Evolutionary conservation across 2,113 vertebrate species (phyloP).

Genomic region (Macrotis lagotis): DNA sequence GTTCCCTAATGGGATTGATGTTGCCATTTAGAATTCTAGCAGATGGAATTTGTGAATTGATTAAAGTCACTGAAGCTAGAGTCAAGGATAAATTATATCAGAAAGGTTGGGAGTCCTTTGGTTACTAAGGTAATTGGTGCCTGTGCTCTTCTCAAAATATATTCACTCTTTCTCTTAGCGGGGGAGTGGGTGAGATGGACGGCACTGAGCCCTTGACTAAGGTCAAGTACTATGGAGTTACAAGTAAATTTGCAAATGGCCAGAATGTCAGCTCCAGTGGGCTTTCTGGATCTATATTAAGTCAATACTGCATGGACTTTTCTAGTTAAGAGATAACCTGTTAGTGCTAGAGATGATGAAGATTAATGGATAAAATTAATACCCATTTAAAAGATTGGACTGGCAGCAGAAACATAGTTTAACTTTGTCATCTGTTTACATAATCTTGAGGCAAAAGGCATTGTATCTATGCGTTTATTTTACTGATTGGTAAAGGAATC

Average conservation of each 20-base stretch:
- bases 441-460: neutral
- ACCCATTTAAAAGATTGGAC: conserved; percentile 16
- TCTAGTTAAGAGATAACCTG: neutral
- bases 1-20: conserved; percentile 53
- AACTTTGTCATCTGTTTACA: conserved; percentile 10
- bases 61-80: conserved; percentile 25
- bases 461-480: neutral
- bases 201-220: neutral
- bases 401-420: neutral
- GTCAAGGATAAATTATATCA: neutral
- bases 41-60: conserved; percentile 41
- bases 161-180: conserved; percentile 4
- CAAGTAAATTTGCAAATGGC: conserved; percentile 18
- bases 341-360: conserved; percentile 25
- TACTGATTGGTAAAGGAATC: neutral
- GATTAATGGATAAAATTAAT: neutral
- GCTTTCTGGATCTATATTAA: neutral
- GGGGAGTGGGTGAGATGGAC: neutral
- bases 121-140: conserved; percentile 8
- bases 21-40: conserved; percentile 26
- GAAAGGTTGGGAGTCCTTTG: conserved; percentile 24
- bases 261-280: neutral
- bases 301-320: conserved; percentile 21
- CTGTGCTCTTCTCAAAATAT: neutral
- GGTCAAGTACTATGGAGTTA: neutral